Evolutionary conservation across 1,140 invertebrate genomes (phyloP), one percentile per base, ranked within the genome.

Genomic region (Tribolium madens): DNA sequence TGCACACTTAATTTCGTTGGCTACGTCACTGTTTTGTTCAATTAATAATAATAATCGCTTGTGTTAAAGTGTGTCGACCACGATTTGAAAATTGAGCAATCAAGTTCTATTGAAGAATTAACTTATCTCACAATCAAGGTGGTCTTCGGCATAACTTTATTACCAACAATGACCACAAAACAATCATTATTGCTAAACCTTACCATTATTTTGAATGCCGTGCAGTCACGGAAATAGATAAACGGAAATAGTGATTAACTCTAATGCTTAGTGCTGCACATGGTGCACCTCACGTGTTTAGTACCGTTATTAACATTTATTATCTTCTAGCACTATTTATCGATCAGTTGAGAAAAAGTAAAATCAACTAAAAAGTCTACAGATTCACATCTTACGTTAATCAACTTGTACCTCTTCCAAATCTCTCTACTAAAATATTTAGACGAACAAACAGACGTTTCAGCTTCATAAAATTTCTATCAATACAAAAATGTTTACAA

Each of bases 201-300:
- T 26, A 64, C 10, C 10, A 64, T n/a, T 33, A 33, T 64, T 31
- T 3, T 36, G 26, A n/a, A 64, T 33, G 26, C 57, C 57, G 57
- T 64, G 14, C 17, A 64, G 57, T 33, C 57, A 64, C 26, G 57
- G 26, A 33, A 64, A 64, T 64, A 64, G 21, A 64, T 64, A 64
- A 64, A 33, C 57, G 57, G 57, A 64, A 64, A 64, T 64, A 9
- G 57, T 64, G 57, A 64, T 64, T 64, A 64, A 64, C 57, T 57
- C 52, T 36, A 10, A 5, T 36, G 33, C 52, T 57, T 21, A 57
- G 7, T 57, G 14, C 52, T 57, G 52, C 18, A 31, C 57, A 33
- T 12, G 57, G 26, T 64, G 26, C 57, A 64, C 57, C 26, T 64
- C 57, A 64, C 57, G 57, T 64, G 21, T 36, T 1, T n/a, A 64